These are phyloP conservation scores for Vespertilio murinus DNA, from an alignment of 2,797 vertebrate genomes.

Conservation along the genomic window DNA sequence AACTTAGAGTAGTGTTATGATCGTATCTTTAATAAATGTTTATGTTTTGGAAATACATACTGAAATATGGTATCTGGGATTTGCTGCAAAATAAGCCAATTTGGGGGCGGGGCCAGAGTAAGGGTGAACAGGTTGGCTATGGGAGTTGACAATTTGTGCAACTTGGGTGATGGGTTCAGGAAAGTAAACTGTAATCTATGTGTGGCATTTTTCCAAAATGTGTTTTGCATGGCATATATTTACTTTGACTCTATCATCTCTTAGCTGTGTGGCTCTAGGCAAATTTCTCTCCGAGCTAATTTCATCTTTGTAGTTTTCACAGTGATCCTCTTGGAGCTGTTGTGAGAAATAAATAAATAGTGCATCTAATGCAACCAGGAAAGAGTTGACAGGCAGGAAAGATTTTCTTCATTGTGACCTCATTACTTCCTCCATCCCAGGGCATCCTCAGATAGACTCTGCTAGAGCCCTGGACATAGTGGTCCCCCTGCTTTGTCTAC, in stretches of 20 bases:
- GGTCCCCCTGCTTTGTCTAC: slow-evolving; percentile 37
- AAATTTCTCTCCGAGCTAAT: neutral
- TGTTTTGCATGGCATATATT: neutral
- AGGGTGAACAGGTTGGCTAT: neutral
- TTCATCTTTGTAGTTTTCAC: neutral
- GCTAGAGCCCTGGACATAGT: neutral
- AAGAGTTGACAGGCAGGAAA: neutral
- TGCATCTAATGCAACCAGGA: neutral
- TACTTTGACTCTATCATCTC: neutral
- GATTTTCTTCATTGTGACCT: fast-evolving
- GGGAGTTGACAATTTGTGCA: neutral
- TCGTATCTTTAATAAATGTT: neutral
- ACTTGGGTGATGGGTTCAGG: neutral
- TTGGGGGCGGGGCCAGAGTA: neutral
- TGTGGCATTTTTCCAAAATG: neutral
- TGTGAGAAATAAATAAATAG: neutral
- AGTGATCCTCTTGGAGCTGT: neutral
- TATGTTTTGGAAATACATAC: neutral
- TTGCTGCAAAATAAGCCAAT: neutral
- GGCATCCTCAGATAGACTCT: neutral
- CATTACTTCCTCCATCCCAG: neutral
- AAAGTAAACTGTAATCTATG: neutral
- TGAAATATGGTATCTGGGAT: neutral
- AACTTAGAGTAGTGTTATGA: neutral
- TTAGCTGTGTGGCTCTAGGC: neutral